Evolutionary conservation across 1,140 invertebrate species (phyloP).

Genomic region (Calycopis cecrops): DNA sequence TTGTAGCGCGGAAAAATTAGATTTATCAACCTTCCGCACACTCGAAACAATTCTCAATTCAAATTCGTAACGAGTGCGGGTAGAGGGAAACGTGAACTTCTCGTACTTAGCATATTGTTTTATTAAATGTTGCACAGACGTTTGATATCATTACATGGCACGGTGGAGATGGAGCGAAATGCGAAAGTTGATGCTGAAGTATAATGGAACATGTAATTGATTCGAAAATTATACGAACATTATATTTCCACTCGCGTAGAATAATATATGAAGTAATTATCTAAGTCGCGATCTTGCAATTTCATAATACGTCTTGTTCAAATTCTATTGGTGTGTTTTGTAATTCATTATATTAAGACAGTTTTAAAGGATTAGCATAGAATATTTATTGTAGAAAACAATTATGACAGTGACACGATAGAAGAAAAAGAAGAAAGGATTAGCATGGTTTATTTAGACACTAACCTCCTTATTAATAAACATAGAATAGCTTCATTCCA

Average conservation of each 20-base stretch:
- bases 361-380: too few relatives aligned
- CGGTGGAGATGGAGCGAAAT: not conserved
- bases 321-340: too few relatives aligned
- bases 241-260: conserved; percentile 13
- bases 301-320: too few relatives aligned
- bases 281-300: not conserved
- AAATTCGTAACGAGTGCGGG: conserved; percentile 37
- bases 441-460: too few relatives aligned
- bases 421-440: too few relatives aligned
- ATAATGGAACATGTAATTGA: conserved; percentile 30
- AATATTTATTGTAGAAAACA: too few relatives aligned
- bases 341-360: too few relatives aligned
- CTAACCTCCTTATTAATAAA: too few relatives aligned
- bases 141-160: conserved; percentile 9
- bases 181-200: conserved; percentile 21
- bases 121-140: conserved; percentile 25
- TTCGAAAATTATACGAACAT: conserved; percentile 43
- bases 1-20: conserved; percentile 59
- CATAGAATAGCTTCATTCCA: too few relatives aligned
- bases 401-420: too few relatives aligned
- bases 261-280: conserved; percentile 11
- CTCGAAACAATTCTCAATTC: conserved; percentile 52
- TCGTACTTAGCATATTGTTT: conserved; percentile 45
- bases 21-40: conserved; percentile 55
- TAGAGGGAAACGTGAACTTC: conserved; percentile 43